A percentile compares a stretch with the other conserved stretches of the same genome.
phyloP scores from a whole-genome alignment of 2,113 vertebrate genomes.

The Indri indri region DNA sequence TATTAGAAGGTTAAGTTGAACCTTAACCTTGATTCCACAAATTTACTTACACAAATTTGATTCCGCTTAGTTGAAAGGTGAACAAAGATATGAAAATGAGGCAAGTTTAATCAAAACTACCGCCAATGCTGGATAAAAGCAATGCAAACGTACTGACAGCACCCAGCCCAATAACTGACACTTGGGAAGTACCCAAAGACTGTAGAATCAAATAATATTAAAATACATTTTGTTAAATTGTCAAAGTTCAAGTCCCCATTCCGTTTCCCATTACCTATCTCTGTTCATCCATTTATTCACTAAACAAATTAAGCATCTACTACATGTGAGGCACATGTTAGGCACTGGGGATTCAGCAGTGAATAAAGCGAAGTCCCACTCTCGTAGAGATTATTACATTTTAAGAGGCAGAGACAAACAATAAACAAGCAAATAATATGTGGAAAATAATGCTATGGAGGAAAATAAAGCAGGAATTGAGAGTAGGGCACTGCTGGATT shows the following conservation, averaged over 20 bases:
- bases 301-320: neutral
- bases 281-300: neutral
- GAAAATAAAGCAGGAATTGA: neutral
- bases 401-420: slow-evolving; percentile 20
- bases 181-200: neutral
- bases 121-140: neutral
- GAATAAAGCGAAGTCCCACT: neutral
- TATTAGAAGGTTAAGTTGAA: neutral
- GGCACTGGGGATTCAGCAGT: neutral
- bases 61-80: neutral
- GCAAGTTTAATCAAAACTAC: neutral
- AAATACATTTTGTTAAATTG: neutral
- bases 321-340: neutral
- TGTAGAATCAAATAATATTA: neutral
- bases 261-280: neutral
- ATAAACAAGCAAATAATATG: neutral
- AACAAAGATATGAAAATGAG: neutral
- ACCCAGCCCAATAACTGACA: neutral
- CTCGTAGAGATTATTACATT: neutral
- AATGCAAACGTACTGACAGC: neutral
- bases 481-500: neutral
- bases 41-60: neutral
- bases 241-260: neutral
- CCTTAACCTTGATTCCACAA: slow-evolving; percentile 7
- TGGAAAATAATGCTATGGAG: neutral